phyloP scores from a whole-genome alignment of 2,888 invertebrate species.

The Aethes cnicana region DNA sequence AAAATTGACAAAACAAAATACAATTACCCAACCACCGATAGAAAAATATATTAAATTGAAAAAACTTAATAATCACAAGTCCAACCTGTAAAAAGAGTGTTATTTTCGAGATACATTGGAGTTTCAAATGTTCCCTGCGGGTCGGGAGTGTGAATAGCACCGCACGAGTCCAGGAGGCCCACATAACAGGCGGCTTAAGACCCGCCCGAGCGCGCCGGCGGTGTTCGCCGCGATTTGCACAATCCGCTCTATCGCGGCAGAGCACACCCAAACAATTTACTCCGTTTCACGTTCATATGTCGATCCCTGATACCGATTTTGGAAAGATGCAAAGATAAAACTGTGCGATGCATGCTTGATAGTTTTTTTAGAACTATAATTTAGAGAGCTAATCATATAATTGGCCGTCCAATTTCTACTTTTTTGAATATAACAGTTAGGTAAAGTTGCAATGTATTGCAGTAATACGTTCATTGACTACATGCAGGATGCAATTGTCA shows the following conservation, averaged over 20 bases:
- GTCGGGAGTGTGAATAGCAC: slow-evolving; percentile 25
- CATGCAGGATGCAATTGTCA: slow-evolving; percentile 63
- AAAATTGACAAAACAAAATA: too few relatives aligned
- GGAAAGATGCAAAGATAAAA: slow-evolving; percentile 1
- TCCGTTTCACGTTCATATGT: slow-evolving; percentile 41
- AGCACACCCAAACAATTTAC: slow-evolving; percentile 56
- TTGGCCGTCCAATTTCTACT: too few relatives aligned
- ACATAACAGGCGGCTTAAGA: slow-evolving; percentile 64
- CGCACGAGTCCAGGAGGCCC: slow-evolving; percentile 36
- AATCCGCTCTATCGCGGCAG: slow-evolving; percentile 67
- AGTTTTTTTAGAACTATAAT: slow-evolving; percentile 3
- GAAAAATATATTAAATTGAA: too few relatives aligned
- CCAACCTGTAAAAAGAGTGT: too few relatives aligned
- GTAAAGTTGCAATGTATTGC: slow-evolving; percentile 2
- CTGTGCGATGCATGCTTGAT: neutral
- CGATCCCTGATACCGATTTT: slow-evolving; percentile 17
- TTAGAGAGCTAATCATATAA: too few relatives aligned
- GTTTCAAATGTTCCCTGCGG: neutral
- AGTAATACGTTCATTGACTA: slow-evolving; percentile 14
- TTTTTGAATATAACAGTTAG: too few relatives aligned
- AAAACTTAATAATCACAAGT: too few relatives aligned
- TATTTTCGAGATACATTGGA: slow-evolving; percentile 1
- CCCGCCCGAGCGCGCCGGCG: slow-evolving; percentile 47
- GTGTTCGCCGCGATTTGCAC: slow-evolving; percentile 64
- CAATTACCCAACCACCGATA: too few relatives aligned